Percentiles rank a stretch among this genome's conserved stretches.
Evolutionary conservation across 2,797 vertebrate genomes (phyloP).

Genomic region (Hafferia zeledoni): DNA sequence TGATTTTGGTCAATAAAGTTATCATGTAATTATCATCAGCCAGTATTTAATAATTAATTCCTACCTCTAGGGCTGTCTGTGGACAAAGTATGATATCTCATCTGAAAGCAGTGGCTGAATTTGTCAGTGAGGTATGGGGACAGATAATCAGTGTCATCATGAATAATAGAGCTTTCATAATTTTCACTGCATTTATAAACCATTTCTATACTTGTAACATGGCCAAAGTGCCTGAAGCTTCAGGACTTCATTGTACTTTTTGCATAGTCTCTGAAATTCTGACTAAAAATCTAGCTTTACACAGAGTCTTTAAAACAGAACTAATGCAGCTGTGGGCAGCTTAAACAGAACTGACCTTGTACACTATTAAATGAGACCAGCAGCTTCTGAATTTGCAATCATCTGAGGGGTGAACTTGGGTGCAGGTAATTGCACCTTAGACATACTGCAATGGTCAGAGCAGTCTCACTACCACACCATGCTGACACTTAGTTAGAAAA

Average conservation of each 20-base stretch:
- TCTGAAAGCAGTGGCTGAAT: slow-evolving; percentile 56
- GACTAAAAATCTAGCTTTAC: not conserved
- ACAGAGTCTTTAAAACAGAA: not conserved
- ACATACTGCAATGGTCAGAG: not conserved
- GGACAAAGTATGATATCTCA: slow-evolving; percentile 63
- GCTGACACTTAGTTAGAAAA: not conserved
- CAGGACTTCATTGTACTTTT: slow-evolving; percentile 2
- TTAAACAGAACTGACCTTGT: not conserved
- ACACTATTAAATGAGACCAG: not conserved
- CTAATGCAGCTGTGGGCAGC: not conserved
- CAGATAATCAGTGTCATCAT: slow-evolving; percentile 70
- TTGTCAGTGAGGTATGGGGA: slow-evolving; percentile 61
- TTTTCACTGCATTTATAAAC: slow-evolving; percentile 73
- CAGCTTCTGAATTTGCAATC: not conserved
- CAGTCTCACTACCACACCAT: not conserved
- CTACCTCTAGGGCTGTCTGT: slow-evolving; percentile 76
- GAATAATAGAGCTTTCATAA: slow-evolving; percentile 80
- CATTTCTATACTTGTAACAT: slow-evolving; percentile 62
- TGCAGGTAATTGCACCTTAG: not conserved
- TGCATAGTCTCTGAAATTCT: not conserved
- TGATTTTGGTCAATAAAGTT: slow-evolving; percentile 78
- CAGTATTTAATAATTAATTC: slow-evolving; percentile 80
- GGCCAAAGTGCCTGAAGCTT: slow-evolving; percentile 64
- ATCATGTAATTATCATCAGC: slow-evolving; percentile 80
- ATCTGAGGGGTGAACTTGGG: not conserved